Percentiles rank a stretch among this genome's conserved stretches.
Evolutionary conservation across 2,797 vertebrate genomes (phyloP).

Genomic region (Emys orbicularis): DNA sequence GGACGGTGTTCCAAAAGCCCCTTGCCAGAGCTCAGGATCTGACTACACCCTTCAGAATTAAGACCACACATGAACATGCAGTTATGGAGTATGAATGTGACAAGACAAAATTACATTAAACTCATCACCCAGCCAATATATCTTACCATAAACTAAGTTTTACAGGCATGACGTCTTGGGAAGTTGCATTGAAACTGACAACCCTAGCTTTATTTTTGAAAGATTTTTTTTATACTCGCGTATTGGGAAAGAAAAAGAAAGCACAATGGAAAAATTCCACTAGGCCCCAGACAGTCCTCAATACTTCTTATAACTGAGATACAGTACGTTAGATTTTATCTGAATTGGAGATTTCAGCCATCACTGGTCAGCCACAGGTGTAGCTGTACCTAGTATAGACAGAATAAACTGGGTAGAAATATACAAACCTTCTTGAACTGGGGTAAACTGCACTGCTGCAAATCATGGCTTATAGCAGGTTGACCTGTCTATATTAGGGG

Average conservation of each 20-base stretch:
- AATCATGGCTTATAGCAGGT: not conserved
- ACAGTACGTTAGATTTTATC: not conserved
- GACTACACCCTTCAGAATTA: conserved; percentile 9
- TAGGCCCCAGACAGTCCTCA: not conserved
- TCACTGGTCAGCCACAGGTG: not conserved
- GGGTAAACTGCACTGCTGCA: not conserved
- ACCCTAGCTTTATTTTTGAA: conserved; percentile 55
- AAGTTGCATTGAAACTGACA: conserved; percentile 41
- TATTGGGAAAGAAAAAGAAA: not conserved
- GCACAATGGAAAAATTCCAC: not conserved
- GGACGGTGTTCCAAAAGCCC: conserved; percentile 30
- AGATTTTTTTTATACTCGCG: conserved; percentile 48
- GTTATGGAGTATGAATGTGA: not conserved
- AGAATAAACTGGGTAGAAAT: not conserved
- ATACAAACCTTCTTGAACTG: not conserved
- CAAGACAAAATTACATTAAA: conserved; percentile 46
- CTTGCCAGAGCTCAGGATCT: conserved; percentile 37
- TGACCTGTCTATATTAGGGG: not conserved
- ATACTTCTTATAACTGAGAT: not conserved
- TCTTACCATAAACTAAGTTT: conserved; percentile 19
- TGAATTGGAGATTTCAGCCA: not conserved
- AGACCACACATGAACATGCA: conserved; percentile 69
- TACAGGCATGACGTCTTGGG: rapidly evolving
- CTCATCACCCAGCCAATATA: conserved; percentile 5
- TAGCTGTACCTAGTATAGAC: not conserved